phyloP scores from a whole-genome alignment of 2,888 invertebrate genomes.

The Luffia ferchaultella region DNA sequence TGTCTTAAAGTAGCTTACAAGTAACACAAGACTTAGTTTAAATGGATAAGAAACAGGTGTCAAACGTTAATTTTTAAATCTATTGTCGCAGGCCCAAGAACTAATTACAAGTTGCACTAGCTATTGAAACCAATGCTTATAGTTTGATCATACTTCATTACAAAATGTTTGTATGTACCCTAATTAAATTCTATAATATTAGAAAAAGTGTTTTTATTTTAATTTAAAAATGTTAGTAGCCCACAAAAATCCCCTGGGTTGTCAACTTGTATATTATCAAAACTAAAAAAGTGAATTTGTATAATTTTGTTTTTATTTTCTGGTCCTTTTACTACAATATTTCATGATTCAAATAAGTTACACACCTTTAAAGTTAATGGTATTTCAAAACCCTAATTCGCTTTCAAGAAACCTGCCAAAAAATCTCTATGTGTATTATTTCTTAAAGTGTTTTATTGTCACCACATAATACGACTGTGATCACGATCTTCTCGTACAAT shows the following conservation, averaged over 20 bases:
- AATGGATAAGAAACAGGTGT: not conserved
- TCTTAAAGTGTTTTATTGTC: too few species aligned
- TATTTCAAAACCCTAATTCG: too few species aligned
- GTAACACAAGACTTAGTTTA: not conserved
- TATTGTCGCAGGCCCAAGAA: not conserved
- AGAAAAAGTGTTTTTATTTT: slow-evolving; percentile 35
- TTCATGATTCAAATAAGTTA: too few species aligned
- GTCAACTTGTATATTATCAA: not conserved
- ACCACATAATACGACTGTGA: too few species aligned
- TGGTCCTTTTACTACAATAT: too few species aligned
- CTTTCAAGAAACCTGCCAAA: too few species aligned
- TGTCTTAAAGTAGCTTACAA: not conserved
- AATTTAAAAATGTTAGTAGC: not conserved
- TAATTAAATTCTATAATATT: slow-evolving; percentile 65
- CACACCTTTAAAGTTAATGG: too few species aligned
- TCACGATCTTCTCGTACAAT: too few species aligned
- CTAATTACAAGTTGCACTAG: slow-evolving; percentile 16
- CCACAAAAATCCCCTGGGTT: not conserved
- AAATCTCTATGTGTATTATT: too few species aligned
- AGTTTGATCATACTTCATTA: slow-evolving; percentile 52
- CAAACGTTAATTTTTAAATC: not conserved
- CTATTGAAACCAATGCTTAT: slow-evolving; percentile 56
- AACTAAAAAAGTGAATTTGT: not conserved
- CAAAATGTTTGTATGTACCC: slow-evolving; percentile 65
- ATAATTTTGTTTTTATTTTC: not conserved